Evolutionary conservation across 1,140 invertebrate genomes (phyloP), one percentile per base, ranked within the genome.

Genomic region (Dreissena polymorpha): DNA sequence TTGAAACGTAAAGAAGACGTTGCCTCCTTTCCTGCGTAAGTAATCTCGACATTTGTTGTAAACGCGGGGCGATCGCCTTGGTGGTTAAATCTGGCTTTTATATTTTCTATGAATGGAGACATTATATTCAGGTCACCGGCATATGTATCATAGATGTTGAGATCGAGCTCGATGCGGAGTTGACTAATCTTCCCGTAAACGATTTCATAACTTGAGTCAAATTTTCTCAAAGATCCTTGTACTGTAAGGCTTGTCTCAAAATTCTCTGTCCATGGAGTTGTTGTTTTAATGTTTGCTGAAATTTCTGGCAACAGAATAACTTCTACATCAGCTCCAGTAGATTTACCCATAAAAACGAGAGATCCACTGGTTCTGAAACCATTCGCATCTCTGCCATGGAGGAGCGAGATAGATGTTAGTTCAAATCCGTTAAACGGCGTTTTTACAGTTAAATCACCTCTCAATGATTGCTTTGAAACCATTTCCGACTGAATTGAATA

Each of bases 31-130:
- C 39, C 39, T 39, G 39, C 39, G 39, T 39, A 39, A 2, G 39
- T 39, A 39, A 39, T 39, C 39, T 5, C 39, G 8, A 39, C 39
- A 39, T 39, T 39, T 39, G 39, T 39, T 39, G 39, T 39, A 25
- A 77, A 77, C 39, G 23, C 29, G 0, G 57, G n/a, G 6, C 64
- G 21, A 14, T 23, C 64, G 10, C 74, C 74, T 14, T 77, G n/a
- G 29, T 77, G 74, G n/a, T 18, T 77, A 51, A 77, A 77, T 39
- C 55, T 63, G 57, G 50, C 39, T 27, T 67, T 67, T 14, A 67
- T 13, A 27, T 77, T 77, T 25, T 77, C 65, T 29, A 67, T 77
- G 14, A 65, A n/a, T 18, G 74, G 74, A 13, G 74, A 77, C 50
- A 67, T 65, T 14, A 77, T n/a, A 50, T 67, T 39, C 0, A 77